Evolutionary conservation across 2,797 vertebrate genomes (phyloP).

Genomic region (Peromyscus nudipes): DNA sequence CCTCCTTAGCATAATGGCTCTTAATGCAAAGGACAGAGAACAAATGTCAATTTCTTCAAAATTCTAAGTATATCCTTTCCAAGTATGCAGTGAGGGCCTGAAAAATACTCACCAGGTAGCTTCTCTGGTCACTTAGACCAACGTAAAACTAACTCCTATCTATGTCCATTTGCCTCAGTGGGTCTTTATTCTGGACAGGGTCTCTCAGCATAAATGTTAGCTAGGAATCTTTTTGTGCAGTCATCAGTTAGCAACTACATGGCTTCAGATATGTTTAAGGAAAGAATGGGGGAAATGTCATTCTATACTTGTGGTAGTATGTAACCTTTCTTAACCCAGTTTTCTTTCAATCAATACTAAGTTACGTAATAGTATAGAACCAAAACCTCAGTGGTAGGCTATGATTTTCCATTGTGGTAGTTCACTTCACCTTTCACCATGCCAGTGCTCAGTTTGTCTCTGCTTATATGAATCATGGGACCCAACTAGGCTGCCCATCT

Average conservation of each 20-base stretch:
- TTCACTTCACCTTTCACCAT: not conserved
- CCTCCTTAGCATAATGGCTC: slow-evolving; percentile 29
- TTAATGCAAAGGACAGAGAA: slow-evolving; percentile 16
- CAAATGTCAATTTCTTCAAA: not conserved
- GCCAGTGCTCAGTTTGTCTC: not conserved
- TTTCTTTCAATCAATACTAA: not conserved
- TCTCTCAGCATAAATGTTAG: not conserved
- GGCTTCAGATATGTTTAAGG: not conserved
- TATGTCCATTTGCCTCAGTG: not conserved
- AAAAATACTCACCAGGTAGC: not conserved
- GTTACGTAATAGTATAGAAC: not conserved
- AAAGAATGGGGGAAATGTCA: not conserved
- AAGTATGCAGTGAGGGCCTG: not conserved
- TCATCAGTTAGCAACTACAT: not conserved
- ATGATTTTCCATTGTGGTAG: not conserved
- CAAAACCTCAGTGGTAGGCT: not conserved
- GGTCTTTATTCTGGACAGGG: not conserved
- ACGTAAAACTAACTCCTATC: not conserved
- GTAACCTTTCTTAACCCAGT: not conserved
- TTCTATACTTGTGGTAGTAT: not conserved
- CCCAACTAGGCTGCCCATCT: not conserved
- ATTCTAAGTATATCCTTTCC: not conserved
- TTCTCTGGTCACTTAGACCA: not conserved
- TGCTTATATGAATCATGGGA: not conserved
- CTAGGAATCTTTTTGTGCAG: not conserved